A percentile compares a stretch with the other conserved stretches of the same genome.
These are phyloP conservation scores for Hybos culiciformis DNA, from an alignment of 2,888 invertebrate genomes.

Conservation along the genomic window DNA sequence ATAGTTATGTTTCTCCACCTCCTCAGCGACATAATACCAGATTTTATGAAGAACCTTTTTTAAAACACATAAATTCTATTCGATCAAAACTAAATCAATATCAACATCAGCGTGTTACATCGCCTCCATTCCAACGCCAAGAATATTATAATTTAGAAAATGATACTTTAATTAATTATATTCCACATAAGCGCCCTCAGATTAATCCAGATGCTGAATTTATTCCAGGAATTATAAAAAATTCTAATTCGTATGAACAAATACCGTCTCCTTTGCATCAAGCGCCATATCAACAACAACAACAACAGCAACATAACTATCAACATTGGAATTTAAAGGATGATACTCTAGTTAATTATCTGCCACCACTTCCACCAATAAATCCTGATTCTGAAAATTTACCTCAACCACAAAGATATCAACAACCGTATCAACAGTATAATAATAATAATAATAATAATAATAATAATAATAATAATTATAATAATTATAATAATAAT, in stretches of 20 bases:
- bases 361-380: constrained; percentile 41
- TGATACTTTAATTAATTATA: constrained; percentile 55
- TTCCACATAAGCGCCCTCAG: constrained; percentile 39
- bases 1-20: constrained; percentile 21
- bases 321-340: constrained; percentile 36
- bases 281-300: constrained; percentile 1
- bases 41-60: constrained; percentile 19
- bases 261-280: neutral
- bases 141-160: constrained; percentile 36
- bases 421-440: neutral
- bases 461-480: too few species aligned
- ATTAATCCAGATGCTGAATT: constrained; percentile 54
- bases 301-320: neutral
- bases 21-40: constrained; percentile 17
- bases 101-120: constrained; percentile 40
- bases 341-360: constrained; percentile 55
- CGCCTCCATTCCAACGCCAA: constrained; percentile 22
- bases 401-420: neutral
- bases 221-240: constrained; percentile 32
- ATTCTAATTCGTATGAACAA: too few species aligned
- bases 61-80: constrained; percentile 1
- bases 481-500: too few species aligned
- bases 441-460: too few species aligned
- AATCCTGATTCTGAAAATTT: constrained; percentile 49
- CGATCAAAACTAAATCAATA: constrained; percentile 14